phyloP scores from a whole-genome alignment of 2,888 invertebrate genomes.

The Eristalis arbustorum region DNA sequence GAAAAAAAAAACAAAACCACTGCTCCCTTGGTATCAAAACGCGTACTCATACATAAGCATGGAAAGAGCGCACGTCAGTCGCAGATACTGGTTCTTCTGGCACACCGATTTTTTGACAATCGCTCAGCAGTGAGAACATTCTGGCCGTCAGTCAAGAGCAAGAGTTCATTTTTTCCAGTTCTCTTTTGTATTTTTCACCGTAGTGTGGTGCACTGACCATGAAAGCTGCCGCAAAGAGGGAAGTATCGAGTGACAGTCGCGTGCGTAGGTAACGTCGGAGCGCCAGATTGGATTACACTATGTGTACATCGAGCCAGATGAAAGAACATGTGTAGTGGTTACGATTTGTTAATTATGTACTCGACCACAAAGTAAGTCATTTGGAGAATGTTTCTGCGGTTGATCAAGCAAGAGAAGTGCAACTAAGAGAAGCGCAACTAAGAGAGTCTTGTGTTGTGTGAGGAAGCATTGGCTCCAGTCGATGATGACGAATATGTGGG shows the following conservation, averaged over 20 bases:
- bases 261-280: conserved; percentile 22
- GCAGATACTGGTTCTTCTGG: conserved; percentile 12
- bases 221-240: conserved; percentile 2
- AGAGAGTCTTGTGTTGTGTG: background rate
- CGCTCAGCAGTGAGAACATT: background rate
- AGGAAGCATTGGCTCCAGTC: background rate
- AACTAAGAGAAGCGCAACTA: background rate
- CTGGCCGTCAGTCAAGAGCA: background rate
- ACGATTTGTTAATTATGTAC: background rate
- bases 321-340: background rate
- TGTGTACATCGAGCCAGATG: background rate
- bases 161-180: background rate
- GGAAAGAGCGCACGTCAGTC: conserved; percentile 28
- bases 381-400: background rate
- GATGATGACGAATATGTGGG: background rate
- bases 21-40: background rate
- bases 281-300: conserved; percentile 38
- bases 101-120: conserved; percentile 31
- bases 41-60: background rate
- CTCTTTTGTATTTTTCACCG: background rate
- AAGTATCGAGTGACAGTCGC: conserved; percentile 49
- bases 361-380: background rate
- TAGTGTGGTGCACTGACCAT: conserved; percentile 4
- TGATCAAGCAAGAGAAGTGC: background rate
- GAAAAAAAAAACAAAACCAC: background rate